phyloP scores from a whole-genome alignment of 2,888 invertebrate species.

The Agonum fuliginosum region DNA sequence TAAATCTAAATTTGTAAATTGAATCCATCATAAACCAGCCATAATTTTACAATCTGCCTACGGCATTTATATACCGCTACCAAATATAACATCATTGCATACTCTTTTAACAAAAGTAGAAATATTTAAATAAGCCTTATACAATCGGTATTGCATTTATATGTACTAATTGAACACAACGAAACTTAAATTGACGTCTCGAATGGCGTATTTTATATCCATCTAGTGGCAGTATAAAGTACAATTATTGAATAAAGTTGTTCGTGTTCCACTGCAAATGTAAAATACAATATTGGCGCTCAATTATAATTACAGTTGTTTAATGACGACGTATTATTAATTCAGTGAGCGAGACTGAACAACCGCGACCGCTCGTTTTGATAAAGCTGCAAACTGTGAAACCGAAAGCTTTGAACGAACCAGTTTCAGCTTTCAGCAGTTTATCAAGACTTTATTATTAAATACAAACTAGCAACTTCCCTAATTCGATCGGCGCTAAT shows the following conservation, averaged over 20 bases:
- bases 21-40: too few relatives aligned
- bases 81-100: too few relatives aligned
- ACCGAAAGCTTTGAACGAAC: conserved; percentile 19
- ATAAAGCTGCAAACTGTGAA: conserved; percentile 10
- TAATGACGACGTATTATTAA: neutral
- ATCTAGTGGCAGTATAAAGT: too few relatives aligned
- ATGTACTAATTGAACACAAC: too few relatives aligned
- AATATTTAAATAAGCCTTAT: too few relatives aligned
- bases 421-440: conserved; percentile 2
- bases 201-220: too few relatives aligned
- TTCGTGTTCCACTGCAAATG: neutral
- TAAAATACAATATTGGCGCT: conserved; percentile 29
- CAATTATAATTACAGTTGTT: conserved; percentile 27
- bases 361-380: neutral
- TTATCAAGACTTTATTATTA: conserved; percentile 38
- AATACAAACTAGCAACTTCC: conserved; percentile 27
- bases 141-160: too few relatives aligned
- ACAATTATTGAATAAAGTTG: conserved; percentile 8
- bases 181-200: too few relatives aligned
- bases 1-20: too few relatives aligned
- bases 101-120: too few relatives aligned
- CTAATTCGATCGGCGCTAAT: conserved; percentile 50
- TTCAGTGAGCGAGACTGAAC: neutral
- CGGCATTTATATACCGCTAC: too few relatives aligned
- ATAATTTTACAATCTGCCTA: too few relatives aligned